Percentiles rank a stretch among this genome's conserved stretches.
Conservation (phyloP, 2,113 vertebrate genomes). For the Ursus arctos region DNA sequence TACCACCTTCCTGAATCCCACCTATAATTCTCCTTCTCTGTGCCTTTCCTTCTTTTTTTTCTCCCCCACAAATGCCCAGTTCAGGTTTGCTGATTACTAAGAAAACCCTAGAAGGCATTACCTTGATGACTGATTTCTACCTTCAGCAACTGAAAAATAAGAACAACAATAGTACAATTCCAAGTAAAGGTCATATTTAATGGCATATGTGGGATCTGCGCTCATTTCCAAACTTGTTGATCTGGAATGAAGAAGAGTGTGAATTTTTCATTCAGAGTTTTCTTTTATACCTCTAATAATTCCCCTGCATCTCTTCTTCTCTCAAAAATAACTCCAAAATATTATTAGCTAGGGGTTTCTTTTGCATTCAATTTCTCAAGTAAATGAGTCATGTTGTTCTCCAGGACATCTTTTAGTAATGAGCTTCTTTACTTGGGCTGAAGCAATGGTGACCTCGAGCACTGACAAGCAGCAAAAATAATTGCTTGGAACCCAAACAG, state of each 20-base stretch:
- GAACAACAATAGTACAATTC: neutral
- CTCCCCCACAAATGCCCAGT: neutral
- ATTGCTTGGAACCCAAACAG: constrained; percentile 9
- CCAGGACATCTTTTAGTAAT: constrained; percentile 46
- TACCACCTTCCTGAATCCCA: neutral
- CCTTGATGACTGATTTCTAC: neutral
- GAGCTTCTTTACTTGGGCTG: constrained; percentile 50
- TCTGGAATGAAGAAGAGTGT: neutral
- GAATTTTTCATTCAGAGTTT: constrained; percentile 62
- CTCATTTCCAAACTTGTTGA: constrained; percentile 30
- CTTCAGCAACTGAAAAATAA: neutral
- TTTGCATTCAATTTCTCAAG: constrained; percentile 52
- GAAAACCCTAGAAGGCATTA: neutral
- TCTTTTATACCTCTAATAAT: constrained; percentile 29
- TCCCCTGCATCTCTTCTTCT: constrained; percentile 8
- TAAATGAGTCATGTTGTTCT: constrained; percentile 59
- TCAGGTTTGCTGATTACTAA: neutral
- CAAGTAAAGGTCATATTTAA: constrained; percentile 33
- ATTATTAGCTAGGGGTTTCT: constrained; percentile 64
- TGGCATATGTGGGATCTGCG: neutral
- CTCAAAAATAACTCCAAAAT: constrained; percentile 74
- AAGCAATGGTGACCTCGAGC: constrained; percentile 58
- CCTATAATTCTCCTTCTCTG: neutral
- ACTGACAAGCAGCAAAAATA: constrained; percentile 56
- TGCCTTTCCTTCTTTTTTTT: neutral